These are phyloP conservation scores for Patagioenas fasciata DNA, from an alignment of 2,113 vertebrate genomes.

Conservation along the genomic window DNA sequence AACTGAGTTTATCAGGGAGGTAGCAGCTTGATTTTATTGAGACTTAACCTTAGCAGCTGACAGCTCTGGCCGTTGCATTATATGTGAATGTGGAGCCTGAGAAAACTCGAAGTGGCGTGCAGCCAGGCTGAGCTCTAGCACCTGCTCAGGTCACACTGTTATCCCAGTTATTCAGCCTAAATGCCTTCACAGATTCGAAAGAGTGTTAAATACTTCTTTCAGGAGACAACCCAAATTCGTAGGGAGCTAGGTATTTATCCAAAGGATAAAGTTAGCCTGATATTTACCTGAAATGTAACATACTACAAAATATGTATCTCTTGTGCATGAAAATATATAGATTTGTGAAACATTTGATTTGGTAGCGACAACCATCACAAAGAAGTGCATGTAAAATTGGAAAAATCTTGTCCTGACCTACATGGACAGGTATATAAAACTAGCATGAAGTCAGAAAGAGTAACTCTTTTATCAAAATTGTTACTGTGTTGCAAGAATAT, in stretches of 20 bases:
- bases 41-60: neutral
- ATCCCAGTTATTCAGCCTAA: neutral
- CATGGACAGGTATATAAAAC: neutral
- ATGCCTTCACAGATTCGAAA: neutral
- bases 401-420: neutral
- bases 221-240: neutral
- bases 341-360: neutral
- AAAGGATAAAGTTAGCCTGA: neutral
- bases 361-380: neutral
- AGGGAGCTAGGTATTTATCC: neutral
- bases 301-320: neutral
- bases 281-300: neutral
- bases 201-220: neutral
- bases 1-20: neutral
- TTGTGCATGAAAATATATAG: neutral
- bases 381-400: neutral
- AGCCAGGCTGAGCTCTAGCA: neutral
- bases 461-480: neutral
- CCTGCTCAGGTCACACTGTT: neutral
- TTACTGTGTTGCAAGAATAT: neutral
- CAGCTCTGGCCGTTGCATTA: too few relatives aligned
- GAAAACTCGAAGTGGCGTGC: neutral
- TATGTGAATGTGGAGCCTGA: neutral
- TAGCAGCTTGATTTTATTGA: neutral
- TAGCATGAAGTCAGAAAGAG: neutral